Percentiles rank a stretch among this genome's conserved stretches.
Evolutionary conservation across 2,113 vertebrate species (phyloP).

Genomic region (Meleagris gallopavo): DNA sequence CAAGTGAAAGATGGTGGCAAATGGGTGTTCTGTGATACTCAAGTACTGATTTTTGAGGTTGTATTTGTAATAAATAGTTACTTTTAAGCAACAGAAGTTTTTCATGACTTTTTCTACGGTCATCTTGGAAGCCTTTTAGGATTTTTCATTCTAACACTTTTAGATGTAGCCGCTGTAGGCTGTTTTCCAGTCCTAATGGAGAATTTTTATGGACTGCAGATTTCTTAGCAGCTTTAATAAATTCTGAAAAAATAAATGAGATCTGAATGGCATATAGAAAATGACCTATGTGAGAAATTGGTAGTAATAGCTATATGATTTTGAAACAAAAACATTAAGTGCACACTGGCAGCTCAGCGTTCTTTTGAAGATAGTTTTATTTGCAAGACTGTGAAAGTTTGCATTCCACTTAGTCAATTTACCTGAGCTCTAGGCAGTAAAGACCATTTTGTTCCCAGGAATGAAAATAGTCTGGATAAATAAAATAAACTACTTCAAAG

Average conservation of each 20-base stretch:
- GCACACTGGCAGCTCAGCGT: background rate
- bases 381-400: background rate
- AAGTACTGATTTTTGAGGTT: background rate
- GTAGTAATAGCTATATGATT: constrained; percentile 5
- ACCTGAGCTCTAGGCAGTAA: background rate
- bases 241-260: background rate
- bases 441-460: background rate
- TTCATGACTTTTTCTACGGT: background rate
- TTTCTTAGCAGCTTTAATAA: constrained; percentile 4
- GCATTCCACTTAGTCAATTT: background rate
- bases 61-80: background rate
- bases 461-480: background rate
- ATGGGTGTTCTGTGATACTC: background rate
- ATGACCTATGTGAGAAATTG: background rate
- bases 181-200: background rate
- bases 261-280: background rate
- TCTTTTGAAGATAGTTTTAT: background rate
- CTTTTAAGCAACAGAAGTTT: background rate
- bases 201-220: background rate
- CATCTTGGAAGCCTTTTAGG: background rate
- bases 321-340: background rate
- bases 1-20: background rate
- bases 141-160: background rate
- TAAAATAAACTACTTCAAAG: background rate
- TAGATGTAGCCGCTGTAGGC: background rate